phyloP scores from a whole-genome alignment of 1,140 invertebrate species.

The Schmidtea mediterranea region DNA sequence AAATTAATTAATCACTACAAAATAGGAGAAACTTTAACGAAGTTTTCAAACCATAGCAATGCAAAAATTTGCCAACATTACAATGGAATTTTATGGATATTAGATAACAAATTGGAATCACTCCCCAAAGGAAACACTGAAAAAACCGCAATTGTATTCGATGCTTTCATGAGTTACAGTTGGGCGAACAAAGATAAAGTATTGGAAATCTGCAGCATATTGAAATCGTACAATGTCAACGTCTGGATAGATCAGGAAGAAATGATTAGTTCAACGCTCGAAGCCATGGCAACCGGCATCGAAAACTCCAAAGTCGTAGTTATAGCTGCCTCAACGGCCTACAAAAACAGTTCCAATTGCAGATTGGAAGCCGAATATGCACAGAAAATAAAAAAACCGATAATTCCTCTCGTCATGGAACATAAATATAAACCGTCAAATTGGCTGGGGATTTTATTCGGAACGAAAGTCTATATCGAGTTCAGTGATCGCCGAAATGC shows the following conservation, averaged over 20 bases:
- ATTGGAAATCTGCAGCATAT: too few species aligned
- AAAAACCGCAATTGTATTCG: too few species aligned
- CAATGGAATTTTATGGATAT: too few species aligned
- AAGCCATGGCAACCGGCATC: constrained; percentile 6
- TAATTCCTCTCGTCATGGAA: constrained; percentile 8
- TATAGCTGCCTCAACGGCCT: neutral
- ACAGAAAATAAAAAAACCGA: constrained; percentile 5
- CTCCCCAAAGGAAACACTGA: too few species aligned
- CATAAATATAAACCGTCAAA: constrained; percentile 7
- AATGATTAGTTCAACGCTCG: constrained; percentile 16
- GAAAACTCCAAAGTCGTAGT: constrained; percentile 5
- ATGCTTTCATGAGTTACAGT: too few species aligned
- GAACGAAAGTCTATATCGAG: constrained; percentile 9
- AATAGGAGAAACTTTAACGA: too few species aligned
- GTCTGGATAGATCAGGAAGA: constrained; percentile 26
- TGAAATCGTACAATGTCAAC: neutral
- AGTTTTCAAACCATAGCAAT: too few species aligned
- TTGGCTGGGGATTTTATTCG: constrained; percentile 8
- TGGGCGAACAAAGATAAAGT: too few species aligned
- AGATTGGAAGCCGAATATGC: constrained; percentile 9
- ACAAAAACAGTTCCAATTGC: constrained; percentile 7
- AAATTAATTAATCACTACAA: too few species aligned
- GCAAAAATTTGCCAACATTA: too few species aligned
- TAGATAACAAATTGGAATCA: too few species aligned
- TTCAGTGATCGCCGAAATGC: neutral